phyloP scores from a whole-genome alignment of 2,797 vertebrate species.

The Spinus pinus region DNA sequence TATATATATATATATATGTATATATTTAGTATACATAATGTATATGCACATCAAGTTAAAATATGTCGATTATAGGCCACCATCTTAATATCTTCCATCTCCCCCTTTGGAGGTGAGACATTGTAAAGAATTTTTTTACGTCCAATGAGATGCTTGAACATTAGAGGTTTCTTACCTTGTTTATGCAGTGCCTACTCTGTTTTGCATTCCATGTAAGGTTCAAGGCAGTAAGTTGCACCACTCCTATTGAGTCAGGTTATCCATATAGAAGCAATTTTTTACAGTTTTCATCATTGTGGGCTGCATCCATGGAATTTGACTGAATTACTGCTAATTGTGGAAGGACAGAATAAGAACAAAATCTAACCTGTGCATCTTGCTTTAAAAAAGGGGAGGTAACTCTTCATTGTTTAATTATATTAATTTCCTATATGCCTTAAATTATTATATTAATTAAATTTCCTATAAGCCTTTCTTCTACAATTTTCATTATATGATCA shows the following conservation, averaged over 20 bases:
- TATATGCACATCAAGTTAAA: neutral
- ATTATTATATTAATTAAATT: neutral
- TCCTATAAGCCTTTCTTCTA: neutral
- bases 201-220: neutral
- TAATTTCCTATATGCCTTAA: neutral
- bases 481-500: neutral
- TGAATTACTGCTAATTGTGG: neutral
- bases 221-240: neutral
- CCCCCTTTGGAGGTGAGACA: fast-evolving
- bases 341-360: neutral
- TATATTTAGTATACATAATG: no score
- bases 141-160: neutral
- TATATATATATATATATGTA: no score
- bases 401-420: neutral
- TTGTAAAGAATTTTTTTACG: neutral
- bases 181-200: neutral
- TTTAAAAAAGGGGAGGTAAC: neutral
- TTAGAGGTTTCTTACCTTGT: neutral
- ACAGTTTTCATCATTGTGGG: neutral
- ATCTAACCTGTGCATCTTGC: neutral
- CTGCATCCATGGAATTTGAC: neutral
- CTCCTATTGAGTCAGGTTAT: neutral
- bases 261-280: neutral
- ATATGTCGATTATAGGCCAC: neutral
- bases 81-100: neutral